A percentile compares a stretch with the other conserved stretches of the same genome.
These are phyloP conservation scores for Eciton burchellii DNA, from an alignment of 1,140 invertebrate species.

Conservation along the genomic window DNA sequence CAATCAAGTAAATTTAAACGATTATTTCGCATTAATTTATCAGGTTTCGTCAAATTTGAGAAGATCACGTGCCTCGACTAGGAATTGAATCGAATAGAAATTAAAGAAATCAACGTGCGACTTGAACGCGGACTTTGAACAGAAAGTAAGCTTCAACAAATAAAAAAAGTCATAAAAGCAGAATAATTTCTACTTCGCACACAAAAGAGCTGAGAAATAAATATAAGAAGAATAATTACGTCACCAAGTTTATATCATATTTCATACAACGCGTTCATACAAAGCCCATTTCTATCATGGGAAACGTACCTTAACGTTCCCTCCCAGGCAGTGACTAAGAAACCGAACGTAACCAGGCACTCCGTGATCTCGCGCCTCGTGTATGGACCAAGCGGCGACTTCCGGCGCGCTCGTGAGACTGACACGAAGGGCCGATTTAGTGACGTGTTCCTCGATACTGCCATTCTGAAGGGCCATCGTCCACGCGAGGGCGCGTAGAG, in stretches of 20 bases:
- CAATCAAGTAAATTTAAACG: background rate
- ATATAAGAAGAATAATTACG: too few species aligned
- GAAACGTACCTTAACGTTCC: slow-evolving; percentile 79
- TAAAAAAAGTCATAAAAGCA: too few species aligned
- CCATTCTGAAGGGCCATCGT: slow-evolving; percentile 69
- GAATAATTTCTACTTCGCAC: too few species aligned
- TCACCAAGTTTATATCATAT: too few species aligned
- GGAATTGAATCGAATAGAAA: too few species aligned
- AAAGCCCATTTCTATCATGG: slow-evolving; percentile 9
- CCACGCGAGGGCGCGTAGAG: slow-evolving; percentile 90
- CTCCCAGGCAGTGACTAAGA: slow-evolving; percentile 89
- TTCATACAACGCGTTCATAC: too few species aligned
- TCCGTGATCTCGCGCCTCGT: slow-evolving; percentile 95
- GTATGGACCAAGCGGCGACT: slow-evolving; percentile 85
- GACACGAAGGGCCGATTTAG: slow-evolving; percentile 80
- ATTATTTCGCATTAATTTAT: background rate
- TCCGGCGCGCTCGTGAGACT: slow-evolving; percentile 75
- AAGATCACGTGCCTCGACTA: too few species aligned
- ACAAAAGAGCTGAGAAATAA: too few species aligned
- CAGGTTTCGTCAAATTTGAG: too few species aligned
- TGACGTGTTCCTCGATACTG: slow-evolving; percentile 78
- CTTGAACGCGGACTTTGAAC: too few species aligned
- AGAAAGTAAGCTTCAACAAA: too few species aligned
- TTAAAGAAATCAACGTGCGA: too few species aligned
- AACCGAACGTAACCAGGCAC: slow-evolving; percentile 93